phyloP scores from a whole-genome alignment of 1,140 invertebrate species.

The Drosophila oshimai region DNA sequence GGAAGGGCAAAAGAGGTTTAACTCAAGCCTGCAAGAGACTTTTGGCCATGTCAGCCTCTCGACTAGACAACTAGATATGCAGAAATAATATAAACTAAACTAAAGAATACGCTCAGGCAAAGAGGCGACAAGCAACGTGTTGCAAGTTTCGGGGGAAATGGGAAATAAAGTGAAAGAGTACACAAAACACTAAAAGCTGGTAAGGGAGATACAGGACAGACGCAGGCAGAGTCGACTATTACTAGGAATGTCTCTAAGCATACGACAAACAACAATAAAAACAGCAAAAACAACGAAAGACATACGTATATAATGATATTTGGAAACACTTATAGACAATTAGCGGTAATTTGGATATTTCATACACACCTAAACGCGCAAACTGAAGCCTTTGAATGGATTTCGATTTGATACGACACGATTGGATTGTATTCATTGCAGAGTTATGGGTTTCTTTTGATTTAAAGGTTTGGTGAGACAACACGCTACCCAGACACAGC shows the following conservation, averaged over 20 bases:
- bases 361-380: slow-evolving; percentile 75
- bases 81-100: slow-evolving; percentile 49
- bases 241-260: slow-evolving; percentile 35
- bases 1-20: slow-evolving; percentile 41
- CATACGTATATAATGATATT: slow-evolving; percentile 26
- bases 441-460: slow-evolving; percentile 50
- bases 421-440: slow-evolving; percentile 40
- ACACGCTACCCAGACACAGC: slow-evolving; percentile 17
- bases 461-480: slow-evolving; percentile 24
- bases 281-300: slow-evolving; percentile 16
- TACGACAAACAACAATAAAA: slow-evolving; percentile 31
- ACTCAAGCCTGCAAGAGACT: neutral
- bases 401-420: slow-evolving; percentile 30
- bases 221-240: slow-evolving; percentile 23
- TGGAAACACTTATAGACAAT: slow-evolving; percentile 9
- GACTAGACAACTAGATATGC: slow-evolving; percentile 6
- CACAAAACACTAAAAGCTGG: slow-evolving; percentile 11
- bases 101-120: slow-evolving; percentile 53
- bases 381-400: slow-evolving; percentile 57
- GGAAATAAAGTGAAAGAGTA: neutral
- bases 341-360: slow-evolving; percentile 49
- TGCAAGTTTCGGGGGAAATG: neutral
- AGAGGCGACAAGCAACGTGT: slow-evolving; percentile 10
- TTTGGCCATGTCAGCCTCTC: slow-evolving; percentile 14
- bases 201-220: slow-evolving; percentile 32